Conservation (phyloP, 2,797 vertebrate species). For the Pseudochirops cupreus region DNA sequence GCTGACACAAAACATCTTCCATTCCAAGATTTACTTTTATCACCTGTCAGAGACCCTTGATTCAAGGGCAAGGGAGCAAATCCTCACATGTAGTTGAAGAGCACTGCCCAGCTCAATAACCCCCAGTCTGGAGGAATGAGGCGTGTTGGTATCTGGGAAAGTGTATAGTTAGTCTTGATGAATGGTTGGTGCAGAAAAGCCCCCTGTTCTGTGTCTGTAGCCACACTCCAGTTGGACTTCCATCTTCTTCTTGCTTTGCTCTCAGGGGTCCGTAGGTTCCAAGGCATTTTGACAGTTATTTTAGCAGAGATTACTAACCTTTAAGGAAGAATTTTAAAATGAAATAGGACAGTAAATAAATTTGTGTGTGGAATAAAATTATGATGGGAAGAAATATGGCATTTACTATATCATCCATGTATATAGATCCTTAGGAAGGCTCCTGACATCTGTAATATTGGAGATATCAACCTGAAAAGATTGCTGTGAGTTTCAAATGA, state of each 20-base stretch:
- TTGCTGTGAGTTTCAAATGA: not conserved
- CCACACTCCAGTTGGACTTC: not conserved
- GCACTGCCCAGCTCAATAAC: conserved; percentile 80
- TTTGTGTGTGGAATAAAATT: not conserved
- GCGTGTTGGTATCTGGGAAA: conserved; percentile 68
- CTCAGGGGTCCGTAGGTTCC: not conserved
- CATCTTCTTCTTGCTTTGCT: not conserved
- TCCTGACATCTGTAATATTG: not conserved
- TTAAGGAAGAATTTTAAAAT: not conserved
- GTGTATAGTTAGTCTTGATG: conserved; percentile 67
- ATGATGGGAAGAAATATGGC: not conserved
- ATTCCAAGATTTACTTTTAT: conserved; percentile 85
- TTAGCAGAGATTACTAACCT: not conserved
- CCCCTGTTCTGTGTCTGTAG: not conserved
- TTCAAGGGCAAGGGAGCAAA: conserved; percentile 84
- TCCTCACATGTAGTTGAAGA: conserved; percentile 77
- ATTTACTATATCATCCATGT: not conserved
- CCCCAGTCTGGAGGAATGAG: conserved; percentile 66
- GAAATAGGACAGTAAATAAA: accelerated
- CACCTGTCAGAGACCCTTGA: conserved; percentile 84
- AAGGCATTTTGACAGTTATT: not conserved
- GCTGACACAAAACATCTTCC: conserved; percentile 83
- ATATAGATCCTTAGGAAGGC: not conserved
- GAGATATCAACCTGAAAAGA: not conserved
- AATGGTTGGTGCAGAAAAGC: conserved; percentile 71